Base-by-base conservation (phyloP, 1,140 invertebrate genomes). In the Diuraphis noxia region DNA sequence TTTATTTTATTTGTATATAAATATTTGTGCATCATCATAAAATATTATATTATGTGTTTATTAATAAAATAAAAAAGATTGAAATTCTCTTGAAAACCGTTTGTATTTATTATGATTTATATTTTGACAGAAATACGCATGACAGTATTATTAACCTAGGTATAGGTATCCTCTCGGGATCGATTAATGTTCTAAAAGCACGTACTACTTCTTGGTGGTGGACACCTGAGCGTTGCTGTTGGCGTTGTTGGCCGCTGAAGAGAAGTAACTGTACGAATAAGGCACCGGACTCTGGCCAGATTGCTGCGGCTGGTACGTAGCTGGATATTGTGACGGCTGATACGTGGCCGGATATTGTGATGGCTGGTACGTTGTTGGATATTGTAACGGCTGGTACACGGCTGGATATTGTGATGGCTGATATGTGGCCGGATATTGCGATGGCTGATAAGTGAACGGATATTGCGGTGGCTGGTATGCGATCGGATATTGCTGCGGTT, bases 181-280 rank as follows among this genome's bases (percentile, higher is more conserved):
- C n/a, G 30, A 43, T 21, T 34, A 34, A 46, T 46, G 17, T 49
- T 23, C n/a, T 86, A 40, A 63, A 40, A 38, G 38, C n/a, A 89
- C 30, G 30, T 77, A 34, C 23, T 89, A 77, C 34, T 91, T 91
- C 9, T 79, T 52, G 21, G 43, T n/a, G 2, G 88, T 30, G 7
- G 34, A 10, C 23, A 40, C 5, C 21, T 23, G 88, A 9, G 41
- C 63, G 77, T 81, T 91, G 77, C 36, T 77, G 30, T 49, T 49
- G 34, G 43, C 63, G 13, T 13, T 82, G 77, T 81, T 81, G 63
- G n/a, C 9, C n/a, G 43, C 0, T 7, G 52, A 19, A 25, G 23
- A 40, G 36, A 91, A 91, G 43, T 91, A 91, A 46, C 43, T 91
- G 77, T 91, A 91, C 10, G 89, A 81, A 34, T 91, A 91, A 77